A percentile compares a stretch with the other conserved stretches of the same genome.
Conservation (phyloP, 2,113 vertebrate species). For the Miniopterus natalensis region DNA sequence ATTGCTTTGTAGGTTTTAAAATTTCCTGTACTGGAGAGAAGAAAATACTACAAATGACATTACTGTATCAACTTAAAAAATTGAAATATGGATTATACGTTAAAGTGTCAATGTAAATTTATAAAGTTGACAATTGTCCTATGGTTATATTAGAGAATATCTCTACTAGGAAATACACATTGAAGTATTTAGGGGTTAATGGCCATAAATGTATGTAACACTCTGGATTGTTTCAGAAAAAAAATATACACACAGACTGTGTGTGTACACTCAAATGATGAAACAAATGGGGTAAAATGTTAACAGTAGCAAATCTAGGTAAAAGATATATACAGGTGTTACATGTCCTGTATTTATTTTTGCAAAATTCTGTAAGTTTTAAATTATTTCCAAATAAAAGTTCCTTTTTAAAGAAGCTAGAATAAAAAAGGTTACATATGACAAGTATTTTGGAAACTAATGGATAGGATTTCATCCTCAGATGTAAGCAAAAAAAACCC, state of each 20-base stretch:
- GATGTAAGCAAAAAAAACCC: neutral
- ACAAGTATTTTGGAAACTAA: constrained; percentile 33
- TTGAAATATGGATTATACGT: neutral
- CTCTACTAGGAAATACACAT: neutral
- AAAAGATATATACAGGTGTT: neutral
- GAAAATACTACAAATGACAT: neutral
- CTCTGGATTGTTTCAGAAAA: neutral
- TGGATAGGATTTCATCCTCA: neutral
- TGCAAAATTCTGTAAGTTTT: neutral
- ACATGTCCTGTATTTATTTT: constrained; percentile 1
- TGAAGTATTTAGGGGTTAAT: neutral
- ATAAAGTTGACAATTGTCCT: neutral
- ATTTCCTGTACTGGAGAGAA: neutral
- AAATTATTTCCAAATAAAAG: constrained; percentile 36
- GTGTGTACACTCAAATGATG: neutral
- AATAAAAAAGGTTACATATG: neutral
- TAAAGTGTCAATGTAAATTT: neutral
- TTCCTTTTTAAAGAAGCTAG: neutral
- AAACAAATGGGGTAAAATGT: neutral
- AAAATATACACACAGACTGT: neutral
- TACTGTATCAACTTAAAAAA: neutral
- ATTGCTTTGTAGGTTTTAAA: constrained; percentile 18
- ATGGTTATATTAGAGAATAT: constrained; percentile 17
- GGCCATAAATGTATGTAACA: neutral
- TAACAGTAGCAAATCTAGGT: neutral